Evolutionary conservation across 2,797 vertebrate species (phyloP).

Genomic region (Enteromius unitaeniatus): DNA sequence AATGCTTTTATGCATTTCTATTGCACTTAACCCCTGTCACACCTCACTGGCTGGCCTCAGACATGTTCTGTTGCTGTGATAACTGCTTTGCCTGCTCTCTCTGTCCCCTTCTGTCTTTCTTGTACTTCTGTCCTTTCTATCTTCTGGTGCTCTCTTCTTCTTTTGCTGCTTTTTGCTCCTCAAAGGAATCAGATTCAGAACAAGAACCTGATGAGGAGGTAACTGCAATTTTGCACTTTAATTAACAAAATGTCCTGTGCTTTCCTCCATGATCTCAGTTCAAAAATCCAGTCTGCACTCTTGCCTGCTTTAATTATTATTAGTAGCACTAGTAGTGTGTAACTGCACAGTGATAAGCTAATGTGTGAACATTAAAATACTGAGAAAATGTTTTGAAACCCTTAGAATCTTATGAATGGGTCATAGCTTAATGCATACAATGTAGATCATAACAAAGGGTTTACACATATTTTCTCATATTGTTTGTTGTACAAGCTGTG

Average conservation of each 20-base stretch:
- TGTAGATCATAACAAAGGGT: neutral
- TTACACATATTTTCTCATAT: conserved; percentile 9
- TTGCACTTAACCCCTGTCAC: conserved; percentile 32
- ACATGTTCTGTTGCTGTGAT: conserved; percentile 64
- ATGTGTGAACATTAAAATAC: neutral
- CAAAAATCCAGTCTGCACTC: neutral
- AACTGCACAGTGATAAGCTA: neutral
- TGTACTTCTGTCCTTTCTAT: conserved; percentile 63
- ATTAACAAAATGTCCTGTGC: conserved; percentile 59
- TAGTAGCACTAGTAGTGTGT: neutral
- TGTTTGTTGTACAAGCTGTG: neutral
- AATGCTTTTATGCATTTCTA: conserved; percentile 16
- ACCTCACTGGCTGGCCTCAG: conserved; percentile 56
- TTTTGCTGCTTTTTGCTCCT: conserved; percentile 82
- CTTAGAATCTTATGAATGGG: neutral
- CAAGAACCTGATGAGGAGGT: conserved; percentile 97
- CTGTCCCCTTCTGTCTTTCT: conserved; percentile 65
- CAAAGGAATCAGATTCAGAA: conserved; percentile 98
- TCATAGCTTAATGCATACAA: neutral
- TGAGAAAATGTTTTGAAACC: conserved; percentile 1
- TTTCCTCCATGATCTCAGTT: conserved; percentile 23
- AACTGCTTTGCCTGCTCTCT: conserved; percentile 76
- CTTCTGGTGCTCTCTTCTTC: conserved; percentile 69
- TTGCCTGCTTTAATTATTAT: neutral
- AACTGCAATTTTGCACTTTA: conserved; percentile 73